These are phyloP conservation scores for Sisor rabdophorus DNA, from an alignment of 2,113 vertebrate genomes.

Conservation along the genomic window DNA sequence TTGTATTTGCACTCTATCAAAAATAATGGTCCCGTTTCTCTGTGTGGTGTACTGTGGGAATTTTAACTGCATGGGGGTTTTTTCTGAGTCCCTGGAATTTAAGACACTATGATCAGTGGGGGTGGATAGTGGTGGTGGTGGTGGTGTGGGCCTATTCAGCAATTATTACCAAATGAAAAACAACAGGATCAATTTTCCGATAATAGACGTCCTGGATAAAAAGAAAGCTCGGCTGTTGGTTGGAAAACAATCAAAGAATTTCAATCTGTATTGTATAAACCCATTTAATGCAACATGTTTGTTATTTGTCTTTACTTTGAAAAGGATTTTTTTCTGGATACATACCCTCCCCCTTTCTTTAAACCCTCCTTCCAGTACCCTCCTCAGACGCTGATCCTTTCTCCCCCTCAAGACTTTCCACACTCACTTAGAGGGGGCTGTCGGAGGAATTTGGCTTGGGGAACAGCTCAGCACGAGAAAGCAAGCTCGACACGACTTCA, in stretches of 20 bases:
- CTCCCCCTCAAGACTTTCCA: constrained; percentile 38
- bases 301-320: not conserved
- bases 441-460: constrained; percentile 53
- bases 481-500: constrained; percentile 6
- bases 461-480: constrained; percentile 9
- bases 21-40: not conserved
- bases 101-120: not conserved
- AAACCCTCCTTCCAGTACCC: constrained; percentile 42
- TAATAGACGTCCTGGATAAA: not conserved
- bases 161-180: constrained; percentile 11
- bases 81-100: not conserved
- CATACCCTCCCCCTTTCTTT: constrained; percentile 37
- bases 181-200: not conserved
- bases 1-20: not conserved
- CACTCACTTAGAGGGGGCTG: constrained; percentile 59
- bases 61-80: constrained; percentile 17
- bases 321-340: not conserved
- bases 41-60: not conserved
- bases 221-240: not conserved
- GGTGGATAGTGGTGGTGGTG: not conserved
- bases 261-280: not conserved
- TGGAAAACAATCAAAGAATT: not conserved
- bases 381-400: constrained; percentile 51
- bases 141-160: not conserved
- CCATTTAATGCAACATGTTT: not conserved